phyloP scores from a whole-genome alignment of 2,888 invertebrate species.

The Clostera curtula region DNA sequence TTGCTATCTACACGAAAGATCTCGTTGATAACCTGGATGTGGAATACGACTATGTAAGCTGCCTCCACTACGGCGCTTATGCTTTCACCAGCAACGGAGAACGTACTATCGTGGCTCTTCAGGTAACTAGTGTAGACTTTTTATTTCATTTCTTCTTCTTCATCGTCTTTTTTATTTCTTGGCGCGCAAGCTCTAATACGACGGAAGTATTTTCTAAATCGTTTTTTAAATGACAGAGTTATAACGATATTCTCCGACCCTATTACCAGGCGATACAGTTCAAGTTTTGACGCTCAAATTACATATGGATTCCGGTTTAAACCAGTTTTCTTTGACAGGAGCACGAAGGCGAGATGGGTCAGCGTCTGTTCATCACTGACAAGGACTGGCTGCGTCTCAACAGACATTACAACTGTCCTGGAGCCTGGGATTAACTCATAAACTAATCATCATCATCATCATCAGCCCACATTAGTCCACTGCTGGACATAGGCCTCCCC shows the following conservation, averaged over 20 bases:
- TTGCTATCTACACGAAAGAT: constrained; percentile 75
- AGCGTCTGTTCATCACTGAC: constrained; percentile 60
- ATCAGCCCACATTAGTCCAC: no score
- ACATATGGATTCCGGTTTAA: no score
- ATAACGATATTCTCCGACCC: no score
- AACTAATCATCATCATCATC: not conserved
- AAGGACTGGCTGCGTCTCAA: constrained; percentile 66
- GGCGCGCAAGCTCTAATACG: no score
- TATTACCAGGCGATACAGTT: no score
- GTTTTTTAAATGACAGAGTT: no score
- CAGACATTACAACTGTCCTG: constrained; percentile 64
- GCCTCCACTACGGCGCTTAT: constrained; percentile 81
- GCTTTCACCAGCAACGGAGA: constrained; percentile 79
- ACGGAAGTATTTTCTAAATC: no score
- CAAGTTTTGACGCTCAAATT: no score
- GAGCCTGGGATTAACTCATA: constrained; percentile 45
- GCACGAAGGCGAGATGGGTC: constrained; percentile 60
- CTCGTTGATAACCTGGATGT: constrained; percentile 76
- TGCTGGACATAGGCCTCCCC: no score
- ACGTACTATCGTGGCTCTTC: constrained; percentile 76
- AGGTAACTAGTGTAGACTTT: constrained; percentile 27
- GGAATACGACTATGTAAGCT: constrained; percentile 82
- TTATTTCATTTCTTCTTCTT: not conserved
- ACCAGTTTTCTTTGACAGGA: no score
- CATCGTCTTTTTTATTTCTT: no score